Conservation (phyloP, 2,888 invertebrate species). For the Eupithecia exiguata region DNA sequence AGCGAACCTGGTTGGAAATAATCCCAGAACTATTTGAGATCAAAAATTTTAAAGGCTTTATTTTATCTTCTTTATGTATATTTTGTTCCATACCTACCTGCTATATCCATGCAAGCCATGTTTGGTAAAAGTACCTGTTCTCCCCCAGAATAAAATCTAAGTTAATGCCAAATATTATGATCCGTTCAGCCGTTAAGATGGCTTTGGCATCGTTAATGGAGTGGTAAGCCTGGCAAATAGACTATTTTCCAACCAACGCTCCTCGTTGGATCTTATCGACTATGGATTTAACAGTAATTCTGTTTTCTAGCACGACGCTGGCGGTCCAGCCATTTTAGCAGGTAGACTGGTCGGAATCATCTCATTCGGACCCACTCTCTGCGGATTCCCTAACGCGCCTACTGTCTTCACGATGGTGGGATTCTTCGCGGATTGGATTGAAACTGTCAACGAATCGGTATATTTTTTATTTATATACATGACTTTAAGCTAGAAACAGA, state of each 20-base stretch:
- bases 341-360: slow-evolving; percentile 73
- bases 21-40: too few relatives aligned
- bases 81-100: too few relatives aligned
- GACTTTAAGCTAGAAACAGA: too few relatives aligned
- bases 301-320: slow-evolving; percentile 69
- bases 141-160: too few relatives aligned
- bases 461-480: too few relatives aligned
- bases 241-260: not conserved
- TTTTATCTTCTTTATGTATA: too few relatives aligned
- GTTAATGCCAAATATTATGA: not conserved
- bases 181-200: not conserved
- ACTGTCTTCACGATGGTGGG: slow-evolving; percentile 76
- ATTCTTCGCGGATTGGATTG: slow-evolving; percentile 73
- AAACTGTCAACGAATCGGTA: slow-evolving; percentile 69
- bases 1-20: too few relatives aligned
- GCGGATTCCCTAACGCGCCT: slow-evolving; percentile 71
- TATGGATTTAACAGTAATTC: not conserved
- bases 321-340: slow-evolving; percentile 69
- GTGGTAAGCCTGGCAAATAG: not conserved
- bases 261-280: too few relatives aligned
- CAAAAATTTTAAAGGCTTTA: too few relatives aligned
- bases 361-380: slow-evolving; percentile 71
- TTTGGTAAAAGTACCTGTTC: too few relatives aligned
- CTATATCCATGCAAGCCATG: too few relatives aligned
- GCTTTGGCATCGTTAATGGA: too few relatives aligned